These are phyloP conservation scores for Macquaria australasica DNA, from an alignment of 2,113 vertebrate genomes.

Conservation along the genomic window DNA sequence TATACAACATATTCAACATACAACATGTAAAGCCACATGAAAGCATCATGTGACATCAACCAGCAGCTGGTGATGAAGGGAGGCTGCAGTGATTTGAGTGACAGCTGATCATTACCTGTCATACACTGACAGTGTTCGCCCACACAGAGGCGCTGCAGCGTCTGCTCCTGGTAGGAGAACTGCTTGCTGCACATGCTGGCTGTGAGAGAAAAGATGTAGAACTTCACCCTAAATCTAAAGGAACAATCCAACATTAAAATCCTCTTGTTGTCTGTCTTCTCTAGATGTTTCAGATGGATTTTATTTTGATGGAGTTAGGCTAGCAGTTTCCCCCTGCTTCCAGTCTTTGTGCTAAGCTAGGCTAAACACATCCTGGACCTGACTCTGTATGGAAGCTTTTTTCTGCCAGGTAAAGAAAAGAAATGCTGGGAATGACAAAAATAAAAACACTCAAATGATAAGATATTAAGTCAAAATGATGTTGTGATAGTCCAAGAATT, in stretches of 20 bases:
- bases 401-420: no score
- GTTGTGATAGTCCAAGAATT: no score
- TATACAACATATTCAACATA: background rate
- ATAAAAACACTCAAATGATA: background rate
- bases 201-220: constrained; percentile 48
- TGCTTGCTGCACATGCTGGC: constrained; percentile 87
- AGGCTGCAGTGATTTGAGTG: no score
- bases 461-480: no score
- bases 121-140: constrained; percentile 90
- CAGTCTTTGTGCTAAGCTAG: background rate
- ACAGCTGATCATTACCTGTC: constrained; percentile 85
- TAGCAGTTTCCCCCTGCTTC: background rate
- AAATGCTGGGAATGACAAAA: background rate
- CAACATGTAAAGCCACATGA: background rate
- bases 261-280: background rate
- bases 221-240: background rate
- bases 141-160: constrained; percentile 89
- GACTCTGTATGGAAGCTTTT: no score
- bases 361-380: no score
- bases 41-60: no score
- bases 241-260: background rate
- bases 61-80: no score
- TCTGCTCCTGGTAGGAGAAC: constrained; percentile 85
- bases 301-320: background rate
- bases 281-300: background rate